Evolutionary conservation across 2,113 vertebrate species (phyloP).

Genomic region (Varanus salvator): DNA sequence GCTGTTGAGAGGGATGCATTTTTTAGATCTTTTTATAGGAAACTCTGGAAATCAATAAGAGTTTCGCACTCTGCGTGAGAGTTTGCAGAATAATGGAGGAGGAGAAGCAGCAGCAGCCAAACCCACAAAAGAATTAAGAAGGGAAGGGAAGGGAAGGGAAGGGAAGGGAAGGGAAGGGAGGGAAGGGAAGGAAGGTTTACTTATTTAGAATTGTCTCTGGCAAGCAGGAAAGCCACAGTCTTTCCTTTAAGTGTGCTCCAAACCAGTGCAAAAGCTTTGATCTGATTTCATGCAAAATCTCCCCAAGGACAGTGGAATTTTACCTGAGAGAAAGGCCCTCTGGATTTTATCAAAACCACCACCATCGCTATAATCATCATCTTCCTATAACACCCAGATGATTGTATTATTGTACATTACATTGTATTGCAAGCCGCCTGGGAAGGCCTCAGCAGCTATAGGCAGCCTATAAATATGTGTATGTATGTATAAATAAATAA

Average conservation of each 20-base stretch:
- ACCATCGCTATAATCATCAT: no score
- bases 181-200: neutral
- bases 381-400: conserved; percentile 43
- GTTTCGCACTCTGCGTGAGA: neutral
- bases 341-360: conserved; percentile 41
- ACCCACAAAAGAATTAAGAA: neutral
- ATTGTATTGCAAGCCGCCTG: no score
- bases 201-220: fast-evolving
- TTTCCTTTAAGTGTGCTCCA: neutral
- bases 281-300: conserved; percentile 27
- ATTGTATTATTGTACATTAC: neutral
- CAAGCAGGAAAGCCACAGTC: conserved; percentile 17
- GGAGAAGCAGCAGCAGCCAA: neutral
- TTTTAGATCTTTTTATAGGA: neutral
- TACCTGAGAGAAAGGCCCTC: conserved; percentile 32
- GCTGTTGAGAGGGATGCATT: neutral
- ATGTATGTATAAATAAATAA: no score
- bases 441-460: no score
- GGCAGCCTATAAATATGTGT: no score
- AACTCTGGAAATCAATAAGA: conserved; percentile 23
- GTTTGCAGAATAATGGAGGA: neutral
- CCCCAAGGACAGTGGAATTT: conserved; percentile 48
- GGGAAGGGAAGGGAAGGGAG: conserved; percentile 16
- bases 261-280: conserved; percentile 34
- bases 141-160: conserved; percentile 1